Conservation (phyloP, 1,140 invertebrate species). For the Philotrypesis tridentata region DNA sequence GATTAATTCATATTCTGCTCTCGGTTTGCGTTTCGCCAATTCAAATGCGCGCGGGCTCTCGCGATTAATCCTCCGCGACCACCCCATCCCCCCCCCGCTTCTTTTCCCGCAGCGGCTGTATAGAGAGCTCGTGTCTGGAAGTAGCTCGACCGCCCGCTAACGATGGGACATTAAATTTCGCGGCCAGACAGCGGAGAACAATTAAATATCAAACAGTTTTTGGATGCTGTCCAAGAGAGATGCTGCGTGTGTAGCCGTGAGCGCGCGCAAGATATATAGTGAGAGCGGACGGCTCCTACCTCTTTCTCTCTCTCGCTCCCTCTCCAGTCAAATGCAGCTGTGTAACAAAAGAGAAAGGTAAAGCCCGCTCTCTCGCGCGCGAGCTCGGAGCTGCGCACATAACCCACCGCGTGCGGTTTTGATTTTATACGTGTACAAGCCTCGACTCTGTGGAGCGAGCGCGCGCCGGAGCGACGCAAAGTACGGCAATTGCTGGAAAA, state of each 20-base stretch:
- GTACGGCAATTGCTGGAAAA: constrained; percentile 4
- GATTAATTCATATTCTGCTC: not conserved
- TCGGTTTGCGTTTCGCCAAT: too few relatives aligned
- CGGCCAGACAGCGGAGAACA: constrained; percentile 16
- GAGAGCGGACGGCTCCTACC: not conserved
- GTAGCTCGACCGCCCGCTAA: not conserved
- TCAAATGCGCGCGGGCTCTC: too few relatives aligned
- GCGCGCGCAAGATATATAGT: not conserved
- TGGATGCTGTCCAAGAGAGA: constrained; percentile 28
- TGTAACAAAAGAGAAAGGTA: constrained; percentile 33
- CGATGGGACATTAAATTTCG: constrained; percentile 20
- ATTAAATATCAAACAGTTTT: constrained; percentile 35
- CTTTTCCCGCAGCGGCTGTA: not conserved
- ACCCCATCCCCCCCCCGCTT: too few relatives aligned
- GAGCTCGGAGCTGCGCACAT: not conserved
- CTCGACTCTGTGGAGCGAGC: not conserved
- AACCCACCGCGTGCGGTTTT: constrained; percentile 2
- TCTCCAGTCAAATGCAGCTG: constrained; percentile 33
- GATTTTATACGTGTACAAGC: constrained; percentile 19
- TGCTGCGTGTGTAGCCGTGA: too few relatives aligned
- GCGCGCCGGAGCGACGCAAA: not conserved
- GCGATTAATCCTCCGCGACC: too few relatives aligned
- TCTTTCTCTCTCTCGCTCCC: too few relatives aligned
- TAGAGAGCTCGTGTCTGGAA: not conserved
- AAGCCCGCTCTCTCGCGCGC: not conserved